Evolutionary conservation across 1,140 invertebrate species (phyloP), one percentile per base, ranked within the genome.

Genomic region (Limonius californicus): DNA sequence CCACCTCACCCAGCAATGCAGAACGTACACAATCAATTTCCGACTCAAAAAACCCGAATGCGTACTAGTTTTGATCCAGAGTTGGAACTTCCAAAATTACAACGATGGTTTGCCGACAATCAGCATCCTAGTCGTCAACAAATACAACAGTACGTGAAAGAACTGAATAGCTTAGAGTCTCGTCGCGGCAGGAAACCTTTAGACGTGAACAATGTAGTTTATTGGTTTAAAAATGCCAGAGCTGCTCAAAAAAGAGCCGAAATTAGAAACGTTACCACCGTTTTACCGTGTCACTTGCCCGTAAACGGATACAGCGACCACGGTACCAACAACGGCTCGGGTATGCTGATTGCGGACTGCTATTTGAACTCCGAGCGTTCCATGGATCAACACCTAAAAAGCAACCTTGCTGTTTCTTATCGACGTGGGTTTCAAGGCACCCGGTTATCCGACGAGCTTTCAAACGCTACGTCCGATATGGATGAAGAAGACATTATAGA

Each of bases 181-280:
- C 83, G 96, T 12, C 83, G 92, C 62, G 95, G 95, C 7, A 81
- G 93, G 39, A 97, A 97, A 72, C 94, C 94, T 0, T 80, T 98
- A 18, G 95, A 99, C 77, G 88, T 97, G 0, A 97, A 97, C 72
- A 99, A 99, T 75, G 94, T 99, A 9, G 95, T 98, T 16, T 98
- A 98, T 76, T 98, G 96, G 96, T 98, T 99, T 76, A 99, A 98
- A 78, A 98, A 99, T 75, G 95, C 96, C 0, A 82, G 96, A 57
- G 96, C 96, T 8, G 95, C 96, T 1, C 91, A 95, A 75, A 95
- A 97, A 73, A 81, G 95, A 39, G 89, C 90, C 0, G 90, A 92
- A 77, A 84, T 88, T 57, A 81, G 90, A 56, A 82, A 79, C 64
- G 79, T 83, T 43, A 68, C 43, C 43, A 77, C 81, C 55, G 81